These are phyloP conservation scores for Plusia festucae DNA, from an alignment of 2,888 invertebrate species.

Conservation along the genomic window DNA sequence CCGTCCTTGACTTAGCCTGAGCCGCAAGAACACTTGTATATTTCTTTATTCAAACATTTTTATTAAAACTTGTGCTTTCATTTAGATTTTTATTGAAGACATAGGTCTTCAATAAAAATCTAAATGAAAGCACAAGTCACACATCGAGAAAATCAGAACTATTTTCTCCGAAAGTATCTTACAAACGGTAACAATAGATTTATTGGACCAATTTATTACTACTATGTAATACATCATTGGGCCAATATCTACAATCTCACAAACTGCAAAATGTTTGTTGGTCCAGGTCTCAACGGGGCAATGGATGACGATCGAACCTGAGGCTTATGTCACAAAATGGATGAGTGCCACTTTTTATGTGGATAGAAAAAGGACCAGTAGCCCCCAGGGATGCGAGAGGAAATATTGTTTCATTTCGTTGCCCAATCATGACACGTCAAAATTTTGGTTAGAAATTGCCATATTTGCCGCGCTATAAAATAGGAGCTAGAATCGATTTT, in stretches of 20 bases:
- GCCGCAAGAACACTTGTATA: too few species aligned
- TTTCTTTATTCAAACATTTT: too few species aligned
- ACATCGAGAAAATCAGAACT: too few species aligned
- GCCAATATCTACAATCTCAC: not conserved
- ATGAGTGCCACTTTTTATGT: slow-evolving; percentile 42
- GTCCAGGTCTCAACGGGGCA: slow-evolving; percentile 28
- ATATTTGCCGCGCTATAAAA: not conserved
- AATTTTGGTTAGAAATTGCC: not conserved
- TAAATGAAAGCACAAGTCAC: too few species aligned
- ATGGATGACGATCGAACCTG: slow-evolving; percentile 24
- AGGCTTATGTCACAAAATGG: slow-evolving; percentile 28
- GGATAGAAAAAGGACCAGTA: slow-evolving; percentile 10
- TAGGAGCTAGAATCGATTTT: not conserved
- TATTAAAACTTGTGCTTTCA: too few species aligned
- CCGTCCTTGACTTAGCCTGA: too few species aligned
- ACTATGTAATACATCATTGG: not conserved
- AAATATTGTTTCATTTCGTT: slow-evolving; percentile 47
- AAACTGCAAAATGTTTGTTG: slow-evolving; percentile 20
- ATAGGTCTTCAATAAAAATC: too few species aligned
- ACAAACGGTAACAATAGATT: not conserved
- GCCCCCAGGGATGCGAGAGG: slow-evolving; percentile 16
- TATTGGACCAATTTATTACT: not conserved
- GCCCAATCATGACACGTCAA: slow-evolving; percentile 30
- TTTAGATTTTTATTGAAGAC: too few species aligned
- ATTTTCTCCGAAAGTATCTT: not conserved